These are phyloP conservation scores for Ramphastos sulfuratus DNA, from an alignment of 2,113 vertebrate genomes.

Conservation along the genomic window DNA sequence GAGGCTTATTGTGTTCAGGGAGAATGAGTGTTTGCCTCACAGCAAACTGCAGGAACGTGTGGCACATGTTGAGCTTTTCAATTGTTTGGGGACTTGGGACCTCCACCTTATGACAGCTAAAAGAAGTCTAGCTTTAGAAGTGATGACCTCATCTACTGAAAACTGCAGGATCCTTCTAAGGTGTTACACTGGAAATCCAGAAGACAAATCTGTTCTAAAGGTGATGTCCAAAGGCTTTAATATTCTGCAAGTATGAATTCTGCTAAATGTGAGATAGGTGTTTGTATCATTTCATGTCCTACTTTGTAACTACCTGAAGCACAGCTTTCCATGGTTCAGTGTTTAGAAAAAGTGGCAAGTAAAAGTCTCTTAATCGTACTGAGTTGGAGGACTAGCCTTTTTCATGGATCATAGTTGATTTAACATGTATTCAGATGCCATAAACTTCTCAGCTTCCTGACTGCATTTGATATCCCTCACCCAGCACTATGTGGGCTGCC, in stretches of 20 bases:
- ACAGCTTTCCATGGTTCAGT: background rate
- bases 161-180: background rate
- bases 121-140: background rate
- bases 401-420: background rate
- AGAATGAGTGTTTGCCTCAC: background rate
- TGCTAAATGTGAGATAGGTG: background rate
- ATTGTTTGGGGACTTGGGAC: background rate
- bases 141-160: background rate
- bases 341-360: background rate
- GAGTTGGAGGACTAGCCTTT: background rate
- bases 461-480: background rate
- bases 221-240: background rate
- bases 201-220: background rate
- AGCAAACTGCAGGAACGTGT: background rate
- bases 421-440: background rate
- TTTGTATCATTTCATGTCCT: background rate
- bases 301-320: background rate
- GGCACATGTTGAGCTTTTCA: background rate
- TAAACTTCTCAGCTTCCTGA: background rate
- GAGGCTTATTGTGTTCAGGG: fast-evolving
- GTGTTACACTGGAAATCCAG: background rate
- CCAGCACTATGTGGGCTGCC: background rate
- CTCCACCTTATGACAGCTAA: background rate
- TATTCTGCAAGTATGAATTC: background rate
- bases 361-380: background rate